A percentile compares a stretch with the other conserved stretches of the same genome.
Conservation (phyloP, 2,113 vertebrate species). For the Eolophus roseicapilla region DNA sequence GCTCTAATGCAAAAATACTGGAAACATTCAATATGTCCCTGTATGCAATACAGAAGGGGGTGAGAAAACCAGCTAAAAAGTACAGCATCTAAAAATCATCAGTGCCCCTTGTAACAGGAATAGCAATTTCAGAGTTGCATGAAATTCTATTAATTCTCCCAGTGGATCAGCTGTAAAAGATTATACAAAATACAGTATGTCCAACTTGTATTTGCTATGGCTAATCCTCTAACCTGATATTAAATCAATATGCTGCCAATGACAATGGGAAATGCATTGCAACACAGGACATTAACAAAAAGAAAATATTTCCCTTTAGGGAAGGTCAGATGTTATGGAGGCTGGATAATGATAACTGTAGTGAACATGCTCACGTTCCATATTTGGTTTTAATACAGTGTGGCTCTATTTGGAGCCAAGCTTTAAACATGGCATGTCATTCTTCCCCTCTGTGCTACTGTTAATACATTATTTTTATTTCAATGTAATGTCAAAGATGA, state of each 20-base stretch:
- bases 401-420: neutral
- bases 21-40: slow-evolving; percentile 34
- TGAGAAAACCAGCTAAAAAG: slow-evolving; percentile 22
- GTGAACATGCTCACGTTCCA: slow-evolving; percentile 13
- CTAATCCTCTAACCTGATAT: slow-evolving; percentile 57
- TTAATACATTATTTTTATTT: neutral
- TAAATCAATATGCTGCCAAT: slow-evolving; percentile 58
- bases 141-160: slow-evolving; percentile 60
- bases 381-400: slow-evolving; percentile 29
- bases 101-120: slow-evolving; percentile 34
- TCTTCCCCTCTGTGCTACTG: neutral
- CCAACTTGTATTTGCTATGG: slow-evolving; percentile 1
- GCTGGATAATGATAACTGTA: slow-evolving; percentile 22
- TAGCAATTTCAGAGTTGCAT: slow-evolving; percentile 31
- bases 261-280: slow-evolving; percentile 31
- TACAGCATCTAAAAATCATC: slow-evolving; percentile 40
- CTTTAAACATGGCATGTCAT: neutral
- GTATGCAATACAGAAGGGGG: slow-evolving; percentile 8
- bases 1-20: slow-evolving; percentile 53
- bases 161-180: slow-evolving; percentile 27
- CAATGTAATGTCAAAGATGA: neutral
- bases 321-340: slow-evolving; percentile 16
- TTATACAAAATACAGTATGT: slow-evolving; percentile 46
- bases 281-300: slow-evolving; percentile 16
- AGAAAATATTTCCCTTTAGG: slow-evolving; percentile 35